Base-by-base conservation (phyloP, 2,888 invertebrate species). In the Gibbula magus region DNA sequence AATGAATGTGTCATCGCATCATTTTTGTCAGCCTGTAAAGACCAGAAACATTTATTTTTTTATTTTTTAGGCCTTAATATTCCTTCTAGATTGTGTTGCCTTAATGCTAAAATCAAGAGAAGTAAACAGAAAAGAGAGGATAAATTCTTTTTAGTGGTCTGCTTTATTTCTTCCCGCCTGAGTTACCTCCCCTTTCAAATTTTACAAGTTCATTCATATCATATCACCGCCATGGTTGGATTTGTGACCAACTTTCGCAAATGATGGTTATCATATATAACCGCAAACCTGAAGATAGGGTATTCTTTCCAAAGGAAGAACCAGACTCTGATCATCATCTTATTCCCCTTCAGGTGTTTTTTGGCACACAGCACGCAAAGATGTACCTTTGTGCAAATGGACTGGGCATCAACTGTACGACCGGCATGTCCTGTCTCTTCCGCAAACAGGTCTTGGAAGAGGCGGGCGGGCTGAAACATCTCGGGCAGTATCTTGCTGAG, bases 361-460 rank as follows among this genome's bases (percentile, higher is more conserved):
- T 99, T 93, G 99, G 99, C 52, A 99, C 99, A 7, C 96, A 97
- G 84, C 98, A 99, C 93, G 97, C 99, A 79, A 95, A 99, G 79
- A 96, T 99, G 93, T 99, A 99, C 92, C 94, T 99, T 83, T 95
- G 96, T 74, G 98, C 99, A 0, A 98, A 99, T 93, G 94, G 97
- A 77, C 94, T 98, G 51, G 95, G 97, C 84, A 96, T 99, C 88
- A 99, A 99, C 93, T 99, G 99, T 93, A 98, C 98, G 87, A 99
- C 99, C 2, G 99, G 99, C 74, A 99, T 99, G 99, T 99, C 99
- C 1, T 97, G 98, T 78, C 94, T 99, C 84, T 95, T 99, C 93
- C 95, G 98, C 75, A 97, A 98, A 89, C 94, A 95, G 20, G 96
- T 97, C 18, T 94, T 99, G 76, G 98, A 99, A 89, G 96, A 98